These are phyloP conservation scores for Dryadula phaetusa DNA, from an alignment of 2,888 invertebrate genomes.

Conservation along the genomic window DNA sequence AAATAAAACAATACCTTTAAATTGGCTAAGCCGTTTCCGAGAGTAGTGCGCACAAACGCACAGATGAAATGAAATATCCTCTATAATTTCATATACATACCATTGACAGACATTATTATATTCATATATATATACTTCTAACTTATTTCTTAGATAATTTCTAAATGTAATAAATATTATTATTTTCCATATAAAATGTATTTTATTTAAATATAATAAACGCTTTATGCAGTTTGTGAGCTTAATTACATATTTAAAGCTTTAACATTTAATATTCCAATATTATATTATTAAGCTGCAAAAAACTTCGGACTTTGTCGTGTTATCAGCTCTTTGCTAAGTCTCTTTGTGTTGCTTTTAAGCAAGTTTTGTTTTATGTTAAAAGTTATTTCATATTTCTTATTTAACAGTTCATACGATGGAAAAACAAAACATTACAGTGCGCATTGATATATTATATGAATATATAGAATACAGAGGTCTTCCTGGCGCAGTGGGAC, in stretches of 20 bases:
- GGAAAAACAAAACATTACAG: constrained; percentile 41
- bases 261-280: constrained; percentile 17
- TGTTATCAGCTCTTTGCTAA: constrained; percentile 23
- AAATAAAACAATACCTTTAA: no score
- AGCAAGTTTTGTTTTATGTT: constrained; percentile 73
- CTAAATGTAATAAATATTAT: no score
- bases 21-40: no score
- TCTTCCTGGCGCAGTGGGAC: no score
- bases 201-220: not conserved
- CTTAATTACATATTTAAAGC: constrained; percentile 8
- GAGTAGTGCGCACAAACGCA: no score
- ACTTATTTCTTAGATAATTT: no score
- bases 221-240: not conserved
- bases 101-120: no score
- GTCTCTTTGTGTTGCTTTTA: constrained; percentile 52
- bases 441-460: not conserved
- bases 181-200: no score
- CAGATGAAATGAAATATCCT: no score
- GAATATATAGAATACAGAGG: no score
- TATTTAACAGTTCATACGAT: constrained; percentile 62
- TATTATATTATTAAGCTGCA: constrained; percentile 7
- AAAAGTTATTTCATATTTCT: constrained; percentile 78
- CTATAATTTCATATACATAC: no score
- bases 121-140: no score
- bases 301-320: constrained; percentile 26